Evolutionary conservation across 2,888 invertebrate species (phyloP).

Genomic region (Mesorhabditis sp.): DNA sequence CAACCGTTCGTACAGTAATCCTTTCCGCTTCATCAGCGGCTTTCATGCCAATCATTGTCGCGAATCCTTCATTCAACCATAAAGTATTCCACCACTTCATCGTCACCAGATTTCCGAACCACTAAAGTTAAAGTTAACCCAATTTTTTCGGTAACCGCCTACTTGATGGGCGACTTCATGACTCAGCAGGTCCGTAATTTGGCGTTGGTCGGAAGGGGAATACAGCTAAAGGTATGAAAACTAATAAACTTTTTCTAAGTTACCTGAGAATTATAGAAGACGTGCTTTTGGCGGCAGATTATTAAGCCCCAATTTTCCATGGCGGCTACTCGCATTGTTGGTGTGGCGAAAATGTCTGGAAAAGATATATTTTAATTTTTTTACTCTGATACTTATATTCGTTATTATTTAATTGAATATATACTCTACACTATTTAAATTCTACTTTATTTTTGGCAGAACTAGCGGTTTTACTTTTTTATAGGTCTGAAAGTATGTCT

Average conservation of each 20-base stretch:
- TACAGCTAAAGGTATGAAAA: slow-evolving; percentile 8
- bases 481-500: too few relatives aligned
- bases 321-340: slow-evolving; percentile 37
- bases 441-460: too few relatives aligned
- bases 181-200: slow-evolving; percentile 20
- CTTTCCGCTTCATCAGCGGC: slow-evolving; percentile 27
- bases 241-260: neutral
- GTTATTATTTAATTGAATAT: too few relatives aligned
- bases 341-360: slow-evolving; percentile 45
- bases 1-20: slow-evolving; percentile 27
- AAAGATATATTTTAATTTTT: too few relatives aligned
- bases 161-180: slow-evolving; percentile 50
- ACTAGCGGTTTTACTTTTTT: too few relatives aligned
- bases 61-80: slow-evolving; percentile 51
- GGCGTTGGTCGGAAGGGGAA: slow-evolving; percentile 16
- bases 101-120: slow-evolving; percentile 55
- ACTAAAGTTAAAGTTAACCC: slow-evolving; percentile 23
- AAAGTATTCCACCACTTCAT: slow-evolving; percentile 54
- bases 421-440: too few relatives aligned
- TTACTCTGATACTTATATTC: too few relatives aligned
- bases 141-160: slow-evolving; percentile 5
- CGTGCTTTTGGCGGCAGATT: slow-evolving; percentile 16
- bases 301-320: slow-evolving; percentile 52
- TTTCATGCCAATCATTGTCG: slow-evolving; percentile 29
- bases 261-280: slow-evolving; percentile 19